A percentile compares a stretch with the other conserved stretches of the same genome.
Conservation (phyloP, 2,888 invertebrate genomes). For the Crocallis elinguaria region DNA sequence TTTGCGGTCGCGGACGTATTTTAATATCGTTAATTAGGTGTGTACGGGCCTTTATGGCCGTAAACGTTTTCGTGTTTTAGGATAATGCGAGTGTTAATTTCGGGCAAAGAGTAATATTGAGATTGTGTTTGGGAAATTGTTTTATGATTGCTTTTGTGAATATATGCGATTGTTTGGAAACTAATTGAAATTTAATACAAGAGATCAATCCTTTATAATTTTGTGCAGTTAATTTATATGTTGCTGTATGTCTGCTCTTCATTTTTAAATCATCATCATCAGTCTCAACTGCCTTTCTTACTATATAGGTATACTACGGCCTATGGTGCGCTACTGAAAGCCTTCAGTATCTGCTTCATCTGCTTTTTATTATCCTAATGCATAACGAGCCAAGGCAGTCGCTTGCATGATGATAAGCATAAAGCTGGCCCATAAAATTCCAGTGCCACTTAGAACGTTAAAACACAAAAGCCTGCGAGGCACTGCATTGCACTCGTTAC, state of each 20-base stretch:
- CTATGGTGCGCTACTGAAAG: too few relatives aligned
- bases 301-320: too few relatives aligned
- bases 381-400: too few relatives aligned
- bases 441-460: too few relatives aligned
- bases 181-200: constrained; percentile 18
- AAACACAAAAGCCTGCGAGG: too few relatives aligned
- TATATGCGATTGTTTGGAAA: constrained; percentile 10
- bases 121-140: constrained; percentile 42
- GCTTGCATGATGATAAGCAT: too few relatives aligned
- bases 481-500: too few relatives aligned
- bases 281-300: background rate
- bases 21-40: constrained; percentile 85
- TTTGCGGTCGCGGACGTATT: constrained; percentile 79
- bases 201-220: constrained; percentile 29
- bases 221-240: background rate
- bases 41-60: constrained; percentile 65
- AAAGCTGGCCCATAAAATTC: too few relatives aligned
- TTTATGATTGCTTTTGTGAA: constrained; percentile 24
- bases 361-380: too few relatives aligned
- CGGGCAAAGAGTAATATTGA: constrained; percentile 38
- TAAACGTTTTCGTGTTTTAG: constrained; percentile 49
- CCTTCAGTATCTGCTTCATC: too few relatives aligned
- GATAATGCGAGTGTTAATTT: constrained; percentile 52
- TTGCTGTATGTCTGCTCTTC: background rate
- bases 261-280: constrained; percentile 3